Evolutionary conservation across 2,113 vertebrate species (phyloP).

Genomic region (Solenodon paradoxus): DNA sequence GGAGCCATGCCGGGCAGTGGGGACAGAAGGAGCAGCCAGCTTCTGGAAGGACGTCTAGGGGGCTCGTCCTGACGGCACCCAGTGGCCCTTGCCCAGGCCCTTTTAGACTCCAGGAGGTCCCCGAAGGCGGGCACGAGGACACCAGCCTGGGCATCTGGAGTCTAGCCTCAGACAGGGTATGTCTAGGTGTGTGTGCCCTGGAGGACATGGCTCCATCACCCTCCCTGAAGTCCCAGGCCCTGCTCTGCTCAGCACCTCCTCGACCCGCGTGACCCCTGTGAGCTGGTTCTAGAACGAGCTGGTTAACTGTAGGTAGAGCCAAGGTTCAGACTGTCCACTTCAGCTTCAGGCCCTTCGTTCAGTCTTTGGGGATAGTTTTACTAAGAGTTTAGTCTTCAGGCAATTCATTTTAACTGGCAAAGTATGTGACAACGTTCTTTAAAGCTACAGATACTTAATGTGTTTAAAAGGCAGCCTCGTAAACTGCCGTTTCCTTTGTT

Average conservation of each 20-base stretch:
- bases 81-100: too few relatives aligned
- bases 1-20: not conserved
- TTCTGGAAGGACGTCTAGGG: not conserved
- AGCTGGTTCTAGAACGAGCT: not conserved
- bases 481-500: too few relatives aligned
- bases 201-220: too few relatives aligned
- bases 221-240: too few relatives aligned
- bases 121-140: too few relatives aligned
- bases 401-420: not conserved
- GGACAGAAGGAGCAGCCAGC: not conserved
- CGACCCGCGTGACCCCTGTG: not conserved
- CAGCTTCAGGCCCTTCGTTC: not conserved
- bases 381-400: not conserved
- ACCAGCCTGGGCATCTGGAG: not conserved
- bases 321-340: not conserved
- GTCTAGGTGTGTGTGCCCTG: too few relatives aligned
- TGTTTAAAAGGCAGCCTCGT: not conserved
- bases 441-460: too few relatives aligned
- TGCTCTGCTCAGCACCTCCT: too few relatives aligned
- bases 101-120: too few relatives aligned
- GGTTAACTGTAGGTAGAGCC: not conserved
- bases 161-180: not conserved
- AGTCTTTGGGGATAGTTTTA: not conserved
- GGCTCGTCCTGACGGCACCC: too few relatives aligned
- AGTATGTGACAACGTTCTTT: not conserved